phyloP scores from a whole-genome alignment of 53 echinoderm and acorn worm genomes.

The Patiria pectinifera region DNA sequence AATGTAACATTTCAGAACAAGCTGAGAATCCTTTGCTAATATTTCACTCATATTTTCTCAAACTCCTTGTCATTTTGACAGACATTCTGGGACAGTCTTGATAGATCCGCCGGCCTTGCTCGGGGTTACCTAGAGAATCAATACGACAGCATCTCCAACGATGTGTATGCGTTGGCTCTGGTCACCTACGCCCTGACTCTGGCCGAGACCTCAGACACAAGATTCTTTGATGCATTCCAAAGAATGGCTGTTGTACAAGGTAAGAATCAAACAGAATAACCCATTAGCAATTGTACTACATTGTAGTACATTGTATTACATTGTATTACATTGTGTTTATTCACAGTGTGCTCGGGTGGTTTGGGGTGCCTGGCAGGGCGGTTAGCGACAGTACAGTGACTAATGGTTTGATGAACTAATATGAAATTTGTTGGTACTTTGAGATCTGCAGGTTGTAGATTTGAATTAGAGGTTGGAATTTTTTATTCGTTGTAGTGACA shows the following conservation, averaged over 20 bases:
- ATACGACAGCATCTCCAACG: background rate
- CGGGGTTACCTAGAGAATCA: conserved; percentile 22
- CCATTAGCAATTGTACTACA: too few relatives aligned
- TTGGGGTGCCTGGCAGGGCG: too few relatives aligned
- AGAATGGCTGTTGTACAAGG: conserved; percentile 53
- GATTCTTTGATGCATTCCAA: conserved; percentile 38
- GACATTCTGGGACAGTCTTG: conserved; percentile 19
- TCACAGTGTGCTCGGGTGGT: too few relatives aligned
- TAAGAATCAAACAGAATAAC: background rate
- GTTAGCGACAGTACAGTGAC: too few relatives aligned
- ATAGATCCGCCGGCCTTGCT: conserved; percentile 10
- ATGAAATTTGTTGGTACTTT: too few relatives aligned
- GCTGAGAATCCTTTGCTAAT: background rate
- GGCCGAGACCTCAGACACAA: background rate
- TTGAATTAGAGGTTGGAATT: too few relatives aligned
- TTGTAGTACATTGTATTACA: too few relatives aligned
- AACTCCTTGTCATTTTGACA: background rate
- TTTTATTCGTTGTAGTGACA: too few relatives aligned
- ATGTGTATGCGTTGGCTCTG: conserved; percentile 49
- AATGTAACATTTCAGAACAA: background rate
- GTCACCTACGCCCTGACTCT: conserved; percentile 67
- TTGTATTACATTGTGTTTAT: too few relatives aligned
- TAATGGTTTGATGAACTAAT: too few relatives aligned
- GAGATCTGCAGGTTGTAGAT: too few relatives aligned
- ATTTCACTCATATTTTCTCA: background rate